Percentiles rank a stretch among this genome's conserved stretches.
Evolutionary conservation across 1,140 invertebrate species (phyloP).

Genomic region (Penaeus japonicus): DNA sequence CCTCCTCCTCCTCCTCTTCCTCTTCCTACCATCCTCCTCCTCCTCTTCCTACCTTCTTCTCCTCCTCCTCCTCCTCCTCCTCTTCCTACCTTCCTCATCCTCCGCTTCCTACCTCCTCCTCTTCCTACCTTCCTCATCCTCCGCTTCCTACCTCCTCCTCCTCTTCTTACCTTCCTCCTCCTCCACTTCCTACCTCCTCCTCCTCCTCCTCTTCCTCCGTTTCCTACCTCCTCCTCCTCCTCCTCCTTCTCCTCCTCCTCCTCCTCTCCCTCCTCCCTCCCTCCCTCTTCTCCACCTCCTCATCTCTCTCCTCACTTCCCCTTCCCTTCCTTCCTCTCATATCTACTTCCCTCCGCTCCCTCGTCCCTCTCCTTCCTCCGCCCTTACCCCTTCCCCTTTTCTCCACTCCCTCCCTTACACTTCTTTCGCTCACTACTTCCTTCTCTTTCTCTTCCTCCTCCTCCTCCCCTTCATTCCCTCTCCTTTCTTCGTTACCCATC

Average conservation of each 20-base stretch:
- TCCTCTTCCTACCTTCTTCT: no score
- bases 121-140: not conserved
- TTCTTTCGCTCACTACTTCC: not conserved
- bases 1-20: not conserved
- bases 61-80: not conserved
- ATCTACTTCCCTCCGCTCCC: not conserved
- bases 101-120: not conserved
- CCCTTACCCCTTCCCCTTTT: not conserved
- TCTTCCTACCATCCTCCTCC: not conserved
- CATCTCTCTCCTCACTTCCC: not conserved
- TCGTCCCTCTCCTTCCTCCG: not conserved
- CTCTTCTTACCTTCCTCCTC: not conserved
- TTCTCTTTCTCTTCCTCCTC: not conserved
- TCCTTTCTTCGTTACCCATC: not conserved
- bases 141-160: not conserved
- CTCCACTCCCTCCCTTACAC: not conserved
- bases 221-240: not conserved
- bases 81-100: not conserved
- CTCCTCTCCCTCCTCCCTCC: not conserved
- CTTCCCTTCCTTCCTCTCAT: not conserved
- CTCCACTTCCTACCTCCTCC: not conserved
- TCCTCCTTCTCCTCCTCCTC: not conserved
- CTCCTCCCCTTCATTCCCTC: not conserved
- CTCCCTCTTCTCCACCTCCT: not conserved
- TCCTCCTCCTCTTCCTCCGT: not conserved